Evolutionary conservation across 2,113 vertebrate genomes (phyloP), one percentile per base, ranked within the genome.

Genomic region (Reinhardtius hippoglossoides): DNA sequence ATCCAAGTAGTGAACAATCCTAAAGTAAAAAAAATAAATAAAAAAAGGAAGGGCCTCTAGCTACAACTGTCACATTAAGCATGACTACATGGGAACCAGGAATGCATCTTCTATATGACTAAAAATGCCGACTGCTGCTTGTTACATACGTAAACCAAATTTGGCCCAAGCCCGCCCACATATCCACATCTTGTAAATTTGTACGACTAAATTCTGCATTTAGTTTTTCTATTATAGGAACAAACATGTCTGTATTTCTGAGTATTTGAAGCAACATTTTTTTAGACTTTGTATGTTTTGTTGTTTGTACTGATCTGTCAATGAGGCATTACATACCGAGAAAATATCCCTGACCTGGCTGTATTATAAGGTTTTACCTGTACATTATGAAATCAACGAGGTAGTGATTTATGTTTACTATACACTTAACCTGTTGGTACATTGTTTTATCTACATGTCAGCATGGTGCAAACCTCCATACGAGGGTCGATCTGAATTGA

Each of bases 281-380:
- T 77, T 67, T 62, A 64, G 58, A 78, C 67, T 79, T 79, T 83
- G 83, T 82, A 84, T 71, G 65, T 85, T 70, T 65, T 68, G 35
- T 60, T 57, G 69, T 74, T 76, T 81, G 67, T 81, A 78, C 60
- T 16, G 10, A 71, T 55, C 48, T 57, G 20, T 80, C 63, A 12
- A 18, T 31, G 37, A 62, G 50, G 55, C 15, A 2, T 65, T 13
- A 46, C 26, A 42, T 68, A 61, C 9, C 0, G 42, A 69, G 56
- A 59, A 56, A 23, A 37, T 0, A 35, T 3, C 24, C 20, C 59
- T 50, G 21, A 50, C 55, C 15, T 37, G 7, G 2, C 20, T 21
- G 64, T 54, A 40, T 61, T 50, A n/a, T 42, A 59, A 54, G 12
- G 21, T 65, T 61, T 72, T 20, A 81, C 24, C 44, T 64, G 35